Base-by-base conservation (phyloP, 2,113 vertebrate genomes). In the Leucoraja erinaceus region DNA sequence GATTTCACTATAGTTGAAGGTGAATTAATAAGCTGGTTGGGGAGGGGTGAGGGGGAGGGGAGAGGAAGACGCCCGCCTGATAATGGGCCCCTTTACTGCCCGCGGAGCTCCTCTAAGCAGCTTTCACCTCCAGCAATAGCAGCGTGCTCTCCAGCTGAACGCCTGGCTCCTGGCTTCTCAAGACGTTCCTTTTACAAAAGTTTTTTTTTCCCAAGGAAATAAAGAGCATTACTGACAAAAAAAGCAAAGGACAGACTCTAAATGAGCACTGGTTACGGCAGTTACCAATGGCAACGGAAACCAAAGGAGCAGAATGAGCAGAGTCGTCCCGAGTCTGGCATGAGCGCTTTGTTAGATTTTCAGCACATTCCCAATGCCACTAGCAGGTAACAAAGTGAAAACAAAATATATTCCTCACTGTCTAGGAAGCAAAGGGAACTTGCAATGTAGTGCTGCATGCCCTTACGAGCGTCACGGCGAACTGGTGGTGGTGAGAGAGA, bases 231-330 rank as follows among this genome's bases (percentile, higher is more conserved):
- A 91, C 90, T 91, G 90, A 91, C 90, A 91, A 91, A 91, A 91
- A 91, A 91, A 91, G 22, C 66, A 91, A 70, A 54, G 38, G 33
- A 72, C 86, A 94, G 93, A 94, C 93, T 94, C 93, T 94, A 94
- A 95, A 95, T 95, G 94, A 96, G 93, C 93, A 93, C 94, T 92
- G 81, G 94, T 94, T 94, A 93, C 93, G 90, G 93, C 31, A 92
- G 94, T 95, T 94, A 94, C 95, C 94, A 93, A 31, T 78, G 76
- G 94, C 94, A 95, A 95, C 94, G 94, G 70, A 94, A 94, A 92
- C 78, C 93, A 93, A 93, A 76, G 93, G 93, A 94, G 93, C 95
- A 95, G 94, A 94, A 94, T 95, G 94, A 94, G 93, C 93, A 76
- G 38, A 47, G 93, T 93, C 93, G 93, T 93, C 93, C 93, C 94